Evolutionary conservation across 2,113 vertebrate species (phyloP).

Genomic region (Marmota monax): DNA sequence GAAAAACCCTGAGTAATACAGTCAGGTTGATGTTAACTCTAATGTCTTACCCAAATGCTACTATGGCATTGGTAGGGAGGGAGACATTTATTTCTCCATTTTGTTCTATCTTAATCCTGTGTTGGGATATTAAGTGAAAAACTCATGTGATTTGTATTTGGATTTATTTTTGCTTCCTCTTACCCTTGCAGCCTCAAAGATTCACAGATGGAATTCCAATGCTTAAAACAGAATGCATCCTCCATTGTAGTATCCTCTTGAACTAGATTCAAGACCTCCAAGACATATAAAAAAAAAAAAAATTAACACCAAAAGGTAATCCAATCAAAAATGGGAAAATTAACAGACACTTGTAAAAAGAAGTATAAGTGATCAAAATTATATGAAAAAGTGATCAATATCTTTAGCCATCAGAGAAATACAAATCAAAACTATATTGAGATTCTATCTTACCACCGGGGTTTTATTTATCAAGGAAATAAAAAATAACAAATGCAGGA

Average conservation of each 20-base stretch:
- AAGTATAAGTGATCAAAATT: too few species aligned
- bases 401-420: too few species aligned
- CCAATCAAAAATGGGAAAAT: too few species aligned
- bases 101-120: neutral
- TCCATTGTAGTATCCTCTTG: neutral
- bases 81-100: neutral
- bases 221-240: neutral
- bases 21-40: neutral
- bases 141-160: neutral
- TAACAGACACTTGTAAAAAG: too few species aligned
- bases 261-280: neutral
- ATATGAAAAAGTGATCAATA: too few species aligned
- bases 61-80: neutral
- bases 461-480: too few species aligned
- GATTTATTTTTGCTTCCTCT: neutral
- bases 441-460: too few species aligned
- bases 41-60: neutral
- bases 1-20: neutral
- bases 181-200: neutral
- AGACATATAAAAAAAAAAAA: too few species aligned
- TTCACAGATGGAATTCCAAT: neutral
- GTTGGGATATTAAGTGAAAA: neutral
- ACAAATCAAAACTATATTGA: too few species aligned
- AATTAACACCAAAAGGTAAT: too few species aligned
- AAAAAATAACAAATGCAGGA: too few species aligned